Conservation (phyloP, 2,797 vertebrate genomes). For the Cyclura pinguis region DNA sequence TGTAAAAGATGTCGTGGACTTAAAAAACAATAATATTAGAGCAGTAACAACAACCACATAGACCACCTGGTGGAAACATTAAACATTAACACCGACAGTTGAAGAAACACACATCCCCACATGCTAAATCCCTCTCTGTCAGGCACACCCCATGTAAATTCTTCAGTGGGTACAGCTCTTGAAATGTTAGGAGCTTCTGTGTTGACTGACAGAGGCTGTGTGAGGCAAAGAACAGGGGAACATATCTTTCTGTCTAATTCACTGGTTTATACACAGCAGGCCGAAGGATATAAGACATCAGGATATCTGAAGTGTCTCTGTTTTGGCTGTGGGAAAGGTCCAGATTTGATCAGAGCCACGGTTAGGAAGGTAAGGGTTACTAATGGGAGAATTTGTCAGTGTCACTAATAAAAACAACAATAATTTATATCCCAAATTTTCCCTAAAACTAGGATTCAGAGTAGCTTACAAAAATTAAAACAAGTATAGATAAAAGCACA, state of each 20-base stretch:
- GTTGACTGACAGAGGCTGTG: background rate
- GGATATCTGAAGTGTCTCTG: background rate
- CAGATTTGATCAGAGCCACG: background rate
- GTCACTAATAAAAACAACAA: background rate
- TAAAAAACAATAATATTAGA: slow-evolving; percentile 57
- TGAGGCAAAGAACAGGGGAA: background rate
- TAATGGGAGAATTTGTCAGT: background rate
- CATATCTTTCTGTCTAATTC: background rate
- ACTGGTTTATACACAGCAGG: background rate
- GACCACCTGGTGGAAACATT: slow-evolving; percentile 72
- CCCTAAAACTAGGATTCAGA: too few relatives aligned
- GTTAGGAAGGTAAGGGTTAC: background rate
- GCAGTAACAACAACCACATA: slow-evolving; percentile 17
- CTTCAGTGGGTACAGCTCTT: background rate
- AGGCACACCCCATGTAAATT: slow-evolving; percentile 11
- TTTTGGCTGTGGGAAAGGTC: background rate
- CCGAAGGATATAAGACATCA: background rate
- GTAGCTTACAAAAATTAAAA: too few relatives aligned
- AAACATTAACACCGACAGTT: slow-evolving; percentile 64
- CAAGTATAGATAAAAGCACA: too few relatives aligned
- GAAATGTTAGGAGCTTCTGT: background rate
- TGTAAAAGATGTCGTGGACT: slow-evolving; percentile 58
- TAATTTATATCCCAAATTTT: too few relatives aligned
- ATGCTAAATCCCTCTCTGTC: slow-evolving; percentile 6
- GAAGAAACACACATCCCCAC: slow-evolving; percentile 46